Base-by-base conservation (phyloP, 2,797 vertebrate genomes). In the Microtus agrestis region DNA sequence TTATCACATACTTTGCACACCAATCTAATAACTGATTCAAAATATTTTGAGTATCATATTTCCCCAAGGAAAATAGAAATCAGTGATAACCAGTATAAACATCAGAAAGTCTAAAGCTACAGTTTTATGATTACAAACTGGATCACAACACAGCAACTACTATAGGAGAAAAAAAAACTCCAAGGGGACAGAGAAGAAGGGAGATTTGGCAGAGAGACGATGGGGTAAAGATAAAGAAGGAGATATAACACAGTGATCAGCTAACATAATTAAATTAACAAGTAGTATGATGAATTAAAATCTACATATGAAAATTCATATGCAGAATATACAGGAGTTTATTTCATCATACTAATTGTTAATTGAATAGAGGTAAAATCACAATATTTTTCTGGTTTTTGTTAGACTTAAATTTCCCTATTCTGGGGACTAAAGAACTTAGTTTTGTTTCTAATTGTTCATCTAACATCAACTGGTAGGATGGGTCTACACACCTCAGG, bases 31-130 rank as follows among this genome's bases (percentile, higher is more conserved):
- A 91, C 6, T 48, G 37, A 63, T 84, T 79, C 12, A 65, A 81
- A 92, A 67, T 9, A 82, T 71, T 11, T 40, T 15, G 7, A 73
- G 9, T 82, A 73, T 71, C 11, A 79, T 65, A 40, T 74, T 78
- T 96, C 79, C 14, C 59, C 29, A 84, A 43, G n/a, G 79, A 69
- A 92, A n/a, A 29, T 43, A 96, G 40, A 93, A 95, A 93, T 14
- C 69, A 78, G 54, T 79, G 77, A 87, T 19, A 74, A 21, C 31
- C 21, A 93, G 40, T 67, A 65, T 13, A 94, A 8, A 59, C 14
- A 85, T 56, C 69, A 88, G 48, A 21, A 46, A n/a, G 63, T 27
- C n/a, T 76, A 76, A 85, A 37, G 37, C 54, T 94, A 89, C 1
- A 54, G 1, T 40, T 15, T 65, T 21, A 37, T 84, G 6, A 84